Percentiles rank a stretch among this genome's conserved stretches.
phyloP scores from a whole-genome alignment of 2,113 vertebrate genomes.

The Trichechus manatus region DNA sequence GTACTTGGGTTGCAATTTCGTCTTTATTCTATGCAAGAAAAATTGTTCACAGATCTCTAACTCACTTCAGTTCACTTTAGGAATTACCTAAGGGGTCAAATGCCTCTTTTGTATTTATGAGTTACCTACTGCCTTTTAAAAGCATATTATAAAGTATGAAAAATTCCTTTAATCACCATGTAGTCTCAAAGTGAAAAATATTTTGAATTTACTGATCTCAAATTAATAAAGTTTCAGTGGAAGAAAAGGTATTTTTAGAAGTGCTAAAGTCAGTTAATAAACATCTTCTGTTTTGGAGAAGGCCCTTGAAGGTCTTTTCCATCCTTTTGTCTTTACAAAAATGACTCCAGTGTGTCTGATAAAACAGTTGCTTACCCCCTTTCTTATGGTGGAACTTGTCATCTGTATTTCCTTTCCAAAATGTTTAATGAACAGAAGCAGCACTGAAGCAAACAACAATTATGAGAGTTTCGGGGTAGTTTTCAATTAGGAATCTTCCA shows the following conservation, averaged over 20 bases:
- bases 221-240: neutral
- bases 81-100: constrained; percentile 25
- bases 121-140: constrained; percentile 6
- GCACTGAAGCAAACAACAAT: neutral
- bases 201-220: neutral
- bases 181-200: neutral
- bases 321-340: neutral
- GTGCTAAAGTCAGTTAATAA: neutral
- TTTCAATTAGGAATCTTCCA: neutral
- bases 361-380: neutral
- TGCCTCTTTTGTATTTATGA: neutral
- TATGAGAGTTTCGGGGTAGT: neutral
- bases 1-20: neutral
- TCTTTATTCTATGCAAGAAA: neutral
- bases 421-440: constrained; percentile 25
- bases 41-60: neutral
- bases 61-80: neutral
- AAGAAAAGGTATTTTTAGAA: neutral
- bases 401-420: constrained; percentile 52
- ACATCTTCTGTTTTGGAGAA: neutral
- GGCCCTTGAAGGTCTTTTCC: neutral
- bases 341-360: neutral
- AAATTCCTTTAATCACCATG: neutral
- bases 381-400: neutral
- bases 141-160: neutral